phyloP scores from a whole-genome alignment of 2,888 invertebrate species.

The Oscheius sp. region DNA sequence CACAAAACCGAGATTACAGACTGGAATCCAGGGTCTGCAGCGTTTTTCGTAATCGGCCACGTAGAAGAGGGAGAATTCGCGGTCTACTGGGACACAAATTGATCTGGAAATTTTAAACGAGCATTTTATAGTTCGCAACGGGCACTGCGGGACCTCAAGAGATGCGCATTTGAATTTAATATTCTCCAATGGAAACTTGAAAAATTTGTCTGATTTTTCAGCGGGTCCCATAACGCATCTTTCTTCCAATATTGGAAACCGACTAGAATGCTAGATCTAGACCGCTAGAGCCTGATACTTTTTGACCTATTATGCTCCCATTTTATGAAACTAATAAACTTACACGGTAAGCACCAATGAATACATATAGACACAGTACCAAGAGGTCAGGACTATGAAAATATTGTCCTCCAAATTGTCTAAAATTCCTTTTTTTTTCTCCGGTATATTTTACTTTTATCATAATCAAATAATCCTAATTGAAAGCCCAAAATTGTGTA shows the following conservation, averaged over 20 bases:
- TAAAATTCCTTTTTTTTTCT: neutral
- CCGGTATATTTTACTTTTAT: neutral
- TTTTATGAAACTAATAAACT: neutral
- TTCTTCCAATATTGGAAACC: too few relatives aligned
- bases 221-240: too few relatives aligned
- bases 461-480: neutral
- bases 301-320: too few relatives aligned
- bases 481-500: neutral
- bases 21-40: neutral
- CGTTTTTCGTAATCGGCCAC: neutral
- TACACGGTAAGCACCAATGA: neutral
- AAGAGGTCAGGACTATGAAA: neutral
- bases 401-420: neutral
- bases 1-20: neutral
- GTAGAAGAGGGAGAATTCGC: neutral
- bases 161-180: too few relatives aligned
- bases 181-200: too few relatives aligned
- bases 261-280: too few relatives aligned
- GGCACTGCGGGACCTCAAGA: too few relatives aligned
- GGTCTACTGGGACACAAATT: neutral
- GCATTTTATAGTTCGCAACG: too few relatives aligned
- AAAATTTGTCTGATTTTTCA: too few relatives aligned
- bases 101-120: neutral
- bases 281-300: too few relatives aligned
- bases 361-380: neutral